phyloP scores from a whole-genome alignment of 2,888 invertebrate species.

The Phragmatobia fuliginosa region DNA sequence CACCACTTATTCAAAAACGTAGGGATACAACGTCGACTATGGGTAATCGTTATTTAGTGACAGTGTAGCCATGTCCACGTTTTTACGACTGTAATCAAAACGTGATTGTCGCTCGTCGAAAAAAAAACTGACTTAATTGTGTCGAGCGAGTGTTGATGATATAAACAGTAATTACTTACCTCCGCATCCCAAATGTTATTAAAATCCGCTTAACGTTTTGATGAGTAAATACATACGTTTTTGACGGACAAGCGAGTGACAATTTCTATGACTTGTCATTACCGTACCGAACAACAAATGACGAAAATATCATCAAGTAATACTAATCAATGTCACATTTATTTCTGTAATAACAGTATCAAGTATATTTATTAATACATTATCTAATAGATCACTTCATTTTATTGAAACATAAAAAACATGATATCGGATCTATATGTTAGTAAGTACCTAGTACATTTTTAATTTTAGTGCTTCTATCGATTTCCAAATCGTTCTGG shows the following conservation, averaged over 20 bases:
- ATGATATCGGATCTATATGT: conserved; percentile 18
- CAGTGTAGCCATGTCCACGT: conserved; percentile 69
- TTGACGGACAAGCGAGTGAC: conserved; percentile 46
- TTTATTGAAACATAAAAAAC: conserved; percentile 16
- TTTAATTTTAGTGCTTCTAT: background rate
- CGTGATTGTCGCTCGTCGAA: conserved; percentile 82
- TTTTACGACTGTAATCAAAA: conserved; percentile 80
- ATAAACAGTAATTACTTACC: conserved; percentile 82
- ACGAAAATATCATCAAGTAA: conserved; percentile 34
- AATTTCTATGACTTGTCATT: conserved; percentile 45
- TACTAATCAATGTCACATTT: conserved; percentile 39
- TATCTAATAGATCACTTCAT: conserved; percentile 20
- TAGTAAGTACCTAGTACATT: conserved; percentile 10
- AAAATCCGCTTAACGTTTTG: conserved; percentile 82
- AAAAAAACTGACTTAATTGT: conserved; percentile 83
- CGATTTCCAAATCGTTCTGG: background rate
- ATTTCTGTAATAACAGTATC: conserved; percentile 33
- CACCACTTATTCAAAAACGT: conserved; percentile 51
- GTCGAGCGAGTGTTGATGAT: conserved; percentile 81
- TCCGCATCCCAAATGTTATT: conserved; percentile 80
- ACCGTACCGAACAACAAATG: conserved; percentile 16
- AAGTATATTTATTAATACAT: conserved; percentile 26
- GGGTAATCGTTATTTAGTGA: conserved; percentile 68
- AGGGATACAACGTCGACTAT: conserved; percentile 53
- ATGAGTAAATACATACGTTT: conserved; percentile 44